These are phyloP conservation scores for Myoxocephalus aenaeus DNA, from an alignment of 2,797 vertebrate species.

Conservation along the genomic window DNA sequence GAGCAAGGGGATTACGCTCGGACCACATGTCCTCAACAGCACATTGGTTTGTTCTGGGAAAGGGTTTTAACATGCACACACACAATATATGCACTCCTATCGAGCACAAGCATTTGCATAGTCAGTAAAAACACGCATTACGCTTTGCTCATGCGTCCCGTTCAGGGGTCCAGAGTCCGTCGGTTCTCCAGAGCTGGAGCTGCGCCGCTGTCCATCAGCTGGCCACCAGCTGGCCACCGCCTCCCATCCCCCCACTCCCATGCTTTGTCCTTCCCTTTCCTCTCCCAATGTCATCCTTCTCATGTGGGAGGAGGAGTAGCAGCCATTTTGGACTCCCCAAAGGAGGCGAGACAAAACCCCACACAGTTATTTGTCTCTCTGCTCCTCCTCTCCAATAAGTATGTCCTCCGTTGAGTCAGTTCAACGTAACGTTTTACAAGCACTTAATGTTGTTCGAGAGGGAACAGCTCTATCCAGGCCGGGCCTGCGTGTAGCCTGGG, in stretches of 20 bases:
- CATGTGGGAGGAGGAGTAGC: conserved; percentile 59
- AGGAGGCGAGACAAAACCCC: conserved; percentile 29
- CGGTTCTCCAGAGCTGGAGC: conserved; percentile 32
- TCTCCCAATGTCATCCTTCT: conserved; percentile 72
- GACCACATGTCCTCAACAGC: conserved; percentile 78
- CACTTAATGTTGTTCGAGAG: conserved; percentile 35
- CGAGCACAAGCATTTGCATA: conserved; percentile 19
- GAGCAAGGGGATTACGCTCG: conserved; percentile 80
- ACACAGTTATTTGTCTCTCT: background rate
- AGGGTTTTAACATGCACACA: conserved; percentile 51
- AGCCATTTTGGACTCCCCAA: conserved; percentile 74
- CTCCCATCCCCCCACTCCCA: conserved; percentile 34
- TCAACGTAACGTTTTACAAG: conserved; percentile 38
- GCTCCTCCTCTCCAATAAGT: conserved; percentile 26
- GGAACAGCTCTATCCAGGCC: conserved; percentile 15
- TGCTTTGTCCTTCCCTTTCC: conserved; percentile 61
- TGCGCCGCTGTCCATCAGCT: conserved; percentile 57
- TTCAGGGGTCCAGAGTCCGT: conserved; percentile 33
- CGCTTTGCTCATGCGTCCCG: conserved; percentile 17
- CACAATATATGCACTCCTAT: background rate
- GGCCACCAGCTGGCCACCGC: conserved; percentile 26
- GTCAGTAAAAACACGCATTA: background rate
- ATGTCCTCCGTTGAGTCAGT: conserved; percentile 33
- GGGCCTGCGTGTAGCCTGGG: conserved; percentile 27
- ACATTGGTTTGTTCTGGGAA: conserved; percentile 77